These are phyloP conservation scores for Thaleichthys pacificus DNA, from an alignment of 2,797 vertebrate genomes.

Conservation along the genomic window DNA sequence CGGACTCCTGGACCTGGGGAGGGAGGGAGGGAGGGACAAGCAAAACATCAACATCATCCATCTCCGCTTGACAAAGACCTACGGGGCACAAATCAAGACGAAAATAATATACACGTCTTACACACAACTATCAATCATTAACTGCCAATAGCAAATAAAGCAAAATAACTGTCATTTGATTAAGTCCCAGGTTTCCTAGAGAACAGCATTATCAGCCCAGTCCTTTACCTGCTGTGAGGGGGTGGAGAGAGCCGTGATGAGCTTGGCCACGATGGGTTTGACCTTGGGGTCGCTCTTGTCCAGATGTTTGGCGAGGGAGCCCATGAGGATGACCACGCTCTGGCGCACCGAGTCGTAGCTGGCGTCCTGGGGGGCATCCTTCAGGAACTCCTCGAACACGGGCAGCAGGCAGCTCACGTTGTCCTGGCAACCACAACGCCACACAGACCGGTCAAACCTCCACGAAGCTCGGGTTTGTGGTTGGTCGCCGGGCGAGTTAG, in stretches of 20 bases:
- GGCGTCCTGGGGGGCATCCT: slow-evolving; percentile 93
- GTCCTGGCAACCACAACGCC: slow-evolving; percentile 75
- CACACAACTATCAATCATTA: too few species aligned
- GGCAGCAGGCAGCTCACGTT: slow-evolving; percentile 93
- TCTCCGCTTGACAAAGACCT: neutral
- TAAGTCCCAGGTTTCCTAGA: neutral
- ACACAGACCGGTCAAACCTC: neutral
- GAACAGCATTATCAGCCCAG: neutral
- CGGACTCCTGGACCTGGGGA: slow-evolving; percentile 93
- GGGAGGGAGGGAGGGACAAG: neutral
- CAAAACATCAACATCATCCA: neutral
- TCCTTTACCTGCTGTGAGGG: slow-evolving; percentile 91
- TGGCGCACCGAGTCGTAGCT: slow-evolving; percentile 96
- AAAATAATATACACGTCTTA: neutral
- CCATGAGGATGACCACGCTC: slow-evolving; percentile 98
- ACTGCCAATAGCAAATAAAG: too few species aligned
- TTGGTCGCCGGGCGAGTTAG: neutral
- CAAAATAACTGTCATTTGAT: neutral
- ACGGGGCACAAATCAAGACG: neutral
- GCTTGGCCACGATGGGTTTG: slow-evolving; percentile 96
- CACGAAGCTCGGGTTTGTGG: neutral
- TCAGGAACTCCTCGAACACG: slow-evolving; percentile 97
- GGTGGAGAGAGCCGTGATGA: slow-evolving; percentile 94
- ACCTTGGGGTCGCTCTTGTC: slow-evolving; percentile 98
- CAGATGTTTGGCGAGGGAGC: slow-evolving; percentile 96